Evolutionary conservation across 2,113 vertebrate species (phyloP).

Genomic region (Capreolus pygargus): DNA sequence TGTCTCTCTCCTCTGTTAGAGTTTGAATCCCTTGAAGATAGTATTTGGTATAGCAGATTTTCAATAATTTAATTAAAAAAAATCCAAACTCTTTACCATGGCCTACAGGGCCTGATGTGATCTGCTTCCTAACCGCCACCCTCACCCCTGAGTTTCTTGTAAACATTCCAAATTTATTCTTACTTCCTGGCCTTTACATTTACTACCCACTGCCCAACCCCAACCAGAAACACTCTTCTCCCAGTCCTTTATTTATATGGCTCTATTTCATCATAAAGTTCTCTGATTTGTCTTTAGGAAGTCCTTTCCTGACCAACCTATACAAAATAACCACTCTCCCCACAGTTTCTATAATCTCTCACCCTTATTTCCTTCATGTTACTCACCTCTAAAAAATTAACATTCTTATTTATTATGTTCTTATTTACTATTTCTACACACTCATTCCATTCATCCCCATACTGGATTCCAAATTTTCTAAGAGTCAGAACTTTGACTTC

Average conservation of each 20-base stretch:
- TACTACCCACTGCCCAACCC: not conserved
- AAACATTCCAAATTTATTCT: not conserved
- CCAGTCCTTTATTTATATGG: not conserved
- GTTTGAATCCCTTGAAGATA: not conserved
- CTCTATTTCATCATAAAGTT: not conserved
- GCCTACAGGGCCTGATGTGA: not conserved
- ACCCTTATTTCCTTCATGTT: not conserved
- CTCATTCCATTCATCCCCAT: not conserved
- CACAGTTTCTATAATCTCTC: not conserved
- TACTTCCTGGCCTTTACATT: not conserved
- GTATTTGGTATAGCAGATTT: not conserved
- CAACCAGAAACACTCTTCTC: not conserved
- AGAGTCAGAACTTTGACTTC: not conserved
- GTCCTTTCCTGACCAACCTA: not conserved
- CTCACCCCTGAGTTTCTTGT: not conserved
- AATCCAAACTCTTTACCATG: not conserved
- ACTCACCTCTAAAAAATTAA: not conserved
- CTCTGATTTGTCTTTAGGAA: not conserved
- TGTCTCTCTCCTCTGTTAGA: not conserved
- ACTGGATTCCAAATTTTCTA: not conserved
- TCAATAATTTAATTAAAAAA: slow-evolving; percentile 13
- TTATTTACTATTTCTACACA: not conserved
- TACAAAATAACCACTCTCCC: not conserved
- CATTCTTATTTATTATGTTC: not conserved
- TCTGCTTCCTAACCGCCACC: not conserved